Evolutionary conservation across 2,797 vertebrate species (phyloP), one percentile per base, ranked within the genome.

Genomic region (Poliocrania exsul): DNA sequence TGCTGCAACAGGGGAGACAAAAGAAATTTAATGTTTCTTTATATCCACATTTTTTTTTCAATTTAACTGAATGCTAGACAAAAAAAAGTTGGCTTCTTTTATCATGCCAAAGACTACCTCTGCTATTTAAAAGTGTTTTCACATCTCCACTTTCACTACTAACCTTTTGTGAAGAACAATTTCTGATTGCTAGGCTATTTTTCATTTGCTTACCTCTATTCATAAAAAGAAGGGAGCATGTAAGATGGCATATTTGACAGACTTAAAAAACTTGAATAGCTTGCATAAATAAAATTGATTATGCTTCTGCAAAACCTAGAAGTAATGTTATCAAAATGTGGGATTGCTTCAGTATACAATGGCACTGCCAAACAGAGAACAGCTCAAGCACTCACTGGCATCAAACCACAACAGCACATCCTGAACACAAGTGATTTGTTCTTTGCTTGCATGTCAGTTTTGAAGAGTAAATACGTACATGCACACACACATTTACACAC

Each of bases 101-200:
- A 74, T 90, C 91, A 88, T 31, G n/a, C 29, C 73, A 66, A 93
- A 95, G 80, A 81, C 54, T 66, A 86, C 35, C 73, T 86, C 83
- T 78, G 83, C 75, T 93, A 88, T 92, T 93, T 85, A 74, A 80
- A 95, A 91, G 77, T 78, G 80, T 75, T 92, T 96, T 67, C 96
- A 84, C 92, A 95, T 93, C 90, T 87, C 78, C 91, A 72, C 57
- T 87, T 89, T 81, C 75, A 46, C 79, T 73, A 85, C 87, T 86
- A 86, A 95, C 91, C 95, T 89, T 94, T 96, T 95, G 94, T 92
- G 84, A 94, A 95, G 95, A 96, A 93, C 90, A 90, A 90, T 95
- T 97, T 96, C 95, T 95, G 90, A 96, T 80, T 96, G 94, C 87
- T 86, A 65, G 94, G 88, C 87, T 97, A 81, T 97, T 97, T 96